Base-by-base conservation (phyloP, 2,797 vertebrate genomes). In the Hypotaenidia okinawae region DNA sequence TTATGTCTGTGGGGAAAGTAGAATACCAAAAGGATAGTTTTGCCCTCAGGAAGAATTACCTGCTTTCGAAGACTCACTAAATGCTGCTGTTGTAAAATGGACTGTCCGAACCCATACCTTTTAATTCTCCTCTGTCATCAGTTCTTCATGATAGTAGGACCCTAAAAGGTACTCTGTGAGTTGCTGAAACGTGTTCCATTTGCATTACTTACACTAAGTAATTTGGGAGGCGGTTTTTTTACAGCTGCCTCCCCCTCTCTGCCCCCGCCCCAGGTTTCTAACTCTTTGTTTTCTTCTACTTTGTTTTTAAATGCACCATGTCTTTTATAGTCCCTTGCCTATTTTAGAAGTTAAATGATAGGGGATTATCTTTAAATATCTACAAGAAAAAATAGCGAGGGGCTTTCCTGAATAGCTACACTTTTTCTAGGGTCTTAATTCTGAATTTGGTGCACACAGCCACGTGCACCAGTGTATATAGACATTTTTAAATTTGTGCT, bases 401-500 rank as follows among this genome's bases (percentile, higher is more conserved):
- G 64, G 67, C 21, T 76, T 67, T 77, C 79, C 94, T 95, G 79
- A 89, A 87, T 63, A 90, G 87, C 81, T 91, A 91, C 21, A 55
- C 84, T 95, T 96, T 57, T 76, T 69, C 51, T 94, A 95, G 78
- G 81, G 89, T 95, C 87, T 94, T 92, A 91, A 87, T 96, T 96
- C 64, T 1, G 3, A 39, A 72, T 95, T 94, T 84, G 16, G 27
- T 88, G 84, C 87, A 84, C 91, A 87, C 81, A 49, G 30, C 91
- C 86, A 33, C 61, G 87, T 90, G 88, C 87, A 57, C 85, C 33
- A 6, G 32, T 69, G 64, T 95, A 91, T 67, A 86, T 79, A 76
- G 90, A 87, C 25, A 13, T 33, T 92, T 95, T 97, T 83, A 63
- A 90, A 81, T 86, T 81, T 95, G 93, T 94, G 97, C 96, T 97